Percentiles rank a stretch among this genome's conserved stretches.
These are phyloP conservation scores for Deilephila porcellus DNA, from an alignment of 2,888 invertebrate species.

Conservation along the genomic window DNA sequence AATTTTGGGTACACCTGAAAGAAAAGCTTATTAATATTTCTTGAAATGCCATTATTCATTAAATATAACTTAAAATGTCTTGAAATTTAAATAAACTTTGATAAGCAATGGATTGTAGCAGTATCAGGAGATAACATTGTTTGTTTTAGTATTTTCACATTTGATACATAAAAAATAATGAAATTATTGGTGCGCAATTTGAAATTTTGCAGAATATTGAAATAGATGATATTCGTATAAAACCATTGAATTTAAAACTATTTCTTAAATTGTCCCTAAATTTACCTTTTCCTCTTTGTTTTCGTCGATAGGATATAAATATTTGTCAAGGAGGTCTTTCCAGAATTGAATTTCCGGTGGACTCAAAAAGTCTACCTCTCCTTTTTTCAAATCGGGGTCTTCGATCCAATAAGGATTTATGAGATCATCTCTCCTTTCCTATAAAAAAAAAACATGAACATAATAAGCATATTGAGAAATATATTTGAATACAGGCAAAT, in stretches of 20 bases:
- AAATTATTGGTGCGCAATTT: background rate
- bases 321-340: constrained; percentile 97
- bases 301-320: constrained; percentile 96
- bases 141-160: background rate
- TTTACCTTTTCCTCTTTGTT: constrained; percentile 95
- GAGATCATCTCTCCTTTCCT: constrained; percentile 91
- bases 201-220: background rate
- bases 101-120: background rate
- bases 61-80: background rate
- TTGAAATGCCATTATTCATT: background rate
- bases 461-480: background rate
- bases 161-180: background rate
- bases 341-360: constrained; percentile 95
- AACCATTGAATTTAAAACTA: background rate
- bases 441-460: constrained; percentile 37
- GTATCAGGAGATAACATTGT: background rate
- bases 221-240: too few species aligned
- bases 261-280: constrained; percentile 11
- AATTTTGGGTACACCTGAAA: constrained; percentile 53
- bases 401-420: constrained; percentile 98
- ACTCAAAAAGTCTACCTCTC: constrained; percentile 94
- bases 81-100: background rate
- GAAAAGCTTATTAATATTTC: constrained; percentile 46
- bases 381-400: constrained; percentile 94
- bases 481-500: too few species aligned